Evolutionary conservation across 1,140 invertebrate species (phyloP), one percentile per base, ranked within the genome.

Genomic region (Latrodectus geometricus): DNA sequence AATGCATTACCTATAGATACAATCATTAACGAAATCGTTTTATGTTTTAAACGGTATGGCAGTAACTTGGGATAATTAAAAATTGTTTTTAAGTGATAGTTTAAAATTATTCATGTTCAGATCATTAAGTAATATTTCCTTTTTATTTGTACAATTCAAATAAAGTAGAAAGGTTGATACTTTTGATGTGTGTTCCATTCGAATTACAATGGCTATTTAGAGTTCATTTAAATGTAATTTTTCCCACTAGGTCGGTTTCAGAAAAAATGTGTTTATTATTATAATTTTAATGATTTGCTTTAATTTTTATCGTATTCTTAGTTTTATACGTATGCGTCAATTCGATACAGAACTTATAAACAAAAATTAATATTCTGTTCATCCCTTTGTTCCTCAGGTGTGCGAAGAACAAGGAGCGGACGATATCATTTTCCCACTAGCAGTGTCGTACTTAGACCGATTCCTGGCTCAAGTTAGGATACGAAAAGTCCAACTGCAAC

Each of bases 381-480:
- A 75, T 89, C 88, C 91, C 90, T 89, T 90, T 68, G 84, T 70
- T 89, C 92, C 91, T 35, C 93, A 97, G 97, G 96, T 98, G 86
- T 98, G 96, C 91, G 96, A 97, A 90, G 96, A 97, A 90, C 95
- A 97, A 89, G 94, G 94, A 87, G 96, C 96, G 89, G 96, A 97
- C 91, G 96, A 97, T 89, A 96, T 97, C 90, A 96, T 98, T 21
- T 98, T 98, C 90, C 93, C 95, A 8, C 92, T 98, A 89, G 95
- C 97, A 35, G 95, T 97, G 91, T 97, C 97, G 90, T 97, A 97
- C 91, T 91, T 99, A 92, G 97, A 99, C 92, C 93, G 97, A 90
- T 97, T 98, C 93, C 92, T 99, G 88, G 95, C 94, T 89, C 93
- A 94, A 68, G 95, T 95, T 90, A 88, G 90, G 65, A 94, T 94